Percentiles rank a stretch among this genome's conserved stretches.
phyloP scores from a whole-genome alignment of 92 coral and sea anemone genomes.

The Muricea muricata region DNA sequence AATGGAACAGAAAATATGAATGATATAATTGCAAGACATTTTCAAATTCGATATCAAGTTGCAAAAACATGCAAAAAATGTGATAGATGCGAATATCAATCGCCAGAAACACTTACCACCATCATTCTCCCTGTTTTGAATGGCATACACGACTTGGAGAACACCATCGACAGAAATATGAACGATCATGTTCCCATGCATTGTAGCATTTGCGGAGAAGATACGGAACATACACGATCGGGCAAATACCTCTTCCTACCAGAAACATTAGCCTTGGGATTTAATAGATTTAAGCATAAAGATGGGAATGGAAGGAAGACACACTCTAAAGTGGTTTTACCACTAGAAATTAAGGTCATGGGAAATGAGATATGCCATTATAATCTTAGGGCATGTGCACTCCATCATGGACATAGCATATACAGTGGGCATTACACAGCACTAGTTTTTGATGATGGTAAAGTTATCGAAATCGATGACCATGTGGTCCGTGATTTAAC shows the following conservation, averaged over 20 bases:
- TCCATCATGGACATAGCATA: conserved; percentile 29
- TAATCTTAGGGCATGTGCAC: conserved; percentile 6
- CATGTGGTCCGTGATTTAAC: neutral
- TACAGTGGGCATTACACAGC: conserved; percentile 36
- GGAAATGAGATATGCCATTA: neutral
- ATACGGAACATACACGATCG: neutral
- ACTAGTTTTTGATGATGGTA: conserved; percentile 33
- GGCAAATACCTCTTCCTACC: neutral
- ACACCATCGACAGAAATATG: neutral
- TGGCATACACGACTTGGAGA: neutral
- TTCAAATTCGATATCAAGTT: neutral
- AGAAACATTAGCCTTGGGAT: neutral
- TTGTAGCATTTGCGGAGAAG: neutral
- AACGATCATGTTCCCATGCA: neutral
- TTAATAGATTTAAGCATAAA: neutral
- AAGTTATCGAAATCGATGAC: neutral
- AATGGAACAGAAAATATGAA: neutral
- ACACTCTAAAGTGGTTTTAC: neutral
- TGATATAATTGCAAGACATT: neutral
- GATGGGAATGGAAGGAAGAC: neutral
- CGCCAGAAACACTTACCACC: conserved; percentile 6
- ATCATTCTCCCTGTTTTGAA: neutral
- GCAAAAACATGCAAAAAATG: neutral
- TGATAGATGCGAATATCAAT: neutral
- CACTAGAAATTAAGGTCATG: neutral